Evolutionary conservation across 2,113 vertebrate genomes (phyloP), one percentile per base, ranked within the genome.

Genomic region (Solea senegalensis): DNA sequence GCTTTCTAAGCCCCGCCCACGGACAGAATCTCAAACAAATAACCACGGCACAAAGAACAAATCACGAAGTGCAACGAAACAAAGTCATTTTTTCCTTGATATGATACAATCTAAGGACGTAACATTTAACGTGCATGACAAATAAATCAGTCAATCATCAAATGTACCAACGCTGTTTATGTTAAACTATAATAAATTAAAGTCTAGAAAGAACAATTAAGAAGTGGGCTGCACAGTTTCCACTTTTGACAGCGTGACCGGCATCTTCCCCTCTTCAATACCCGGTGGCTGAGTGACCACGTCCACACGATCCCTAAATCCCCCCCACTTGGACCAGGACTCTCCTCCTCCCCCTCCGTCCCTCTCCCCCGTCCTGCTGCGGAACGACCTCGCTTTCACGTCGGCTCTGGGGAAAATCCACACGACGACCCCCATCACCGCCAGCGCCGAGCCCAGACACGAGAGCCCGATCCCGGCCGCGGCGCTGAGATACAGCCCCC

Each of bases 231-330:
- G 96, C 67, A 97, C 92, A 49, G 93, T 96, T 59, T 97, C 94
- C 82, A 95, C 95, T 90, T 92, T 94, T 14, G 95, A 95, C 89
- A 96, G 81, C 73, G 95, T 95, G 73, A 95, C 91, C 0, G 96
- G 96, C 51, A 95, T 93, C 81, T 94, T 96, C 14, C 93, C 92
- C 62, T 96, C 93, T 59, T 94, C 94, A 0, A 85, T 90, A 50
- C 92, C 92, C 3, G 96, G 96, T 3, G 95, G 90, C 90, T 95
- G 95, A 41, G 94, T 96, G 56, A 97, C 74, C 9, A 95, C 95
- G 56, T 92, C 76, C 50, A 69, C 53, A 9, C n/a, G 63, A 62
- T 78, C 71, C 61, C 58, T 87, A n/a, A 71, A 72, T 45, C 61
- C 81, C 52, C 27, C 75, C 60, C 77, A 61, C 64, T 79, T 88